Evolutionary conservation across 2,888 invertebrate species (phyloP).

Genomic region (Chloroclysta siterata): DNA sequence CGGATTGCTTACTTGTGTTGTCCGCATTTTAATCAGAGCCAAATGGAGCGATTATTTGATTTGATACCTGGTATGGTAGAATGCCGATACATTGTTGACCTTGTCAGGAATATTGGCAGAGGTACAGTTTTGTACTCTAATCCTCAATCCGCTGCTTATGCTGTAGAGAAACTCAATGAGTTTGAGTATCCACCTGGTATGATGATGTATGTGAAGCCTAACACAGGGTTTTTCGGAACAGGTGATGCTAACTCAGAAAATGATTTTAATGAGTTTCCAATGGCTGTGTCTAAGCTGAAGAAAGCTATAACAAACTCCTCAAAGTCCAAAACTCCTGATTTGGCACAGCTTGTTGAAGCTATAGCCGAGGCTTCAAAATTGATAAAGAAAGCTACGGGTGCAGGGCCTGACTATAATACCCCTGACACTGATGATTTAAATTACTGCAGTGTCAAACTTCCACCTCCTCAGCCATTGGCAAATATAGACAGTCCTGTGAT

Average conservation of each 20-base stretch:
- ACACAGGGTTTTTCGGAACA: slow-evolving; percentile 63
- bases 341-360: slow-evolving; percentile 89
- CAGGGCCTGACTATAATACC: slow-evolving; percentile 52
- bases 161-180: slow-evolving; percentile 93
- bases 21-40: slow-evolving; percentile 88
- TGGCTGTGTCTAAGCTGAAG: slow-evolving; percentile 60
- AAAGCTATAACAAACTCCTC: slow-evolving; percentile 59
- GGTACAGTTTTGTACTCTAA: slow-evolving; percentile 69
- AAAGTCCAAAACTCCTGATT: slow-evolving; percentile 71
- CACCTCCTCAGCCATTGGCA: slow-evolving; percentile 88
- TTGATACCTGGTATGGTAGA: slow-evolving; percentile 88
- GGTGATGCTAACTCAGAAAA: slow-evolving; percentile 34
- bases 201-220: slow-evolving; percentile 90
- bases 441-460: slow-evolving; percentile 89
- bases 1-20: slow-evolving; percentile 90
- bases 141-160: slow-evolving; percentile 84
- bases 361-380: slow-evolving; percentile 91
- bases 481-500: slow-evolving; percentile 87
- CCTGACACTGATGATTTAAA: slow-evolving; percentile 66
- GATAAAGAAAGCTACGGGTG: slow-evolving; percentile 87
- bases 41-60: slow-evolving; percentile 93
- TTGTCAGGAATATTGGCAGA: slow-evolving; percentile 74
- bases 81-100: slow-evolving; percentile 78
- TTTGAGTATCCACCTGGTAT: slow-evolving; percentile 97
- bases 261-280: slow-evolving; percentile 54